Percentiles rank a stretch among this genome's conserved stretches.
Evolutionary conservation across 2,888 invertebrate genomes (phyloP).

Genomic region (Andrena hattorfiana): DNA sequence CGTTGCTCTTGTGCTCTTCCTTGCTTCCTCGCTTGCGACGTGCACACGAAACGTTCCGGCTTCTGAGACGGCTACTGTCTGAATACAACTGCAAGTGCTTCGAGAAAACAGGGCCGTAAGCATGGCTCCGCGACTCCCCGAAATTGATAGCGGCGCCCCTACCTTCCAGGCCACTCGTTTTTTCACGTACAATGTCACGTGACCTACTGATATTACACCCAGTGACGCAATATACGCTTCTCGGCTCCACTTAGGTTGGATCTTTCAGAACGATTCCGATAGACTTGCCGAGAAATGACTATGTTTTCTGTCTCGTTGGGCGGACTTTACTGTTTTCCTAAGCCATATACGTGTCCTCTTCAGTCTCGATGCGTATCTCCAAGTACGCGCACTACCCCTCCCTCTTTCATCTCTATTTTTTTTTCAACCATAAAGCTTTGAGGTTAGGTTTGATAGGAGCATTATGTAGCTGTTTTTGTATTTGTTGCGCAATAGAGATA

Average conservation of each 20-base stretch:
- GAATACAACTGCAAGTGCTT: constrained; percentile 74
- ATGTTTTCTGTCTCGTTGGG: too few relatives aligned
- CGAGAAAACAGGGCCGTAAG: constrained; percentile 66
- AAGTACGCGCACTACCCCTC: too few relatives aligned
- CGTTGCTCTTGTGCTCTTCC: constrained; percentile 42
- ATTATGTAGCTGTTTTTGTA: too few relatives aligned
- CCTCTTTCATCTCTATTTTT: too few relatives aligned
- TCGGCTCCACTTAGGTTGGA: background rate
- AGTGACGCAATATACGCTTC: constrained; percentile 28
- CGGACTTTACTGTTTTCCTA: too few relatives aligned
- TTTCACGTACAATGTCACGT: background rate
- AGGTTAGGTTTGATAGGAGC: too few relatives aligned
- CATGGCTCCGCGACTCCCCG: constrained; percentile 18
- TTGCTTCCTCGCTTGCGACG: constrained; percentile 56
- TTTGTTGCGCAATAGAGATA: too few relatives aligned
- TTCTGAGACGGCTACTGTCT: constrained; percentile 76
- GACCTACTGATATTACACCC: background rate
- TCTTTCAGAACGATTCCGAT: background rate
- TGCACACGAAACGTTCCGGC: constrained; percentile 69
- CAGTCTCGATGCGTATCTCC: too few relatives aligned
- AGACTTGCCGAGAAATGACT: too few relatives aligned
- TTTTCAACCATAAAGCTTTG: too few relatives aligned
- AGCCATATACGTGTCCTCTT: too few relatives aligned
- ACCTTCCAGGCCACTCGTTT: background rate
- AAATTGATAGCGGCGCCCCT: constrained; percentile 31